Conservation (phyloP, 2,888 invertebrate species). For the Hipparchia semele region DNA sequence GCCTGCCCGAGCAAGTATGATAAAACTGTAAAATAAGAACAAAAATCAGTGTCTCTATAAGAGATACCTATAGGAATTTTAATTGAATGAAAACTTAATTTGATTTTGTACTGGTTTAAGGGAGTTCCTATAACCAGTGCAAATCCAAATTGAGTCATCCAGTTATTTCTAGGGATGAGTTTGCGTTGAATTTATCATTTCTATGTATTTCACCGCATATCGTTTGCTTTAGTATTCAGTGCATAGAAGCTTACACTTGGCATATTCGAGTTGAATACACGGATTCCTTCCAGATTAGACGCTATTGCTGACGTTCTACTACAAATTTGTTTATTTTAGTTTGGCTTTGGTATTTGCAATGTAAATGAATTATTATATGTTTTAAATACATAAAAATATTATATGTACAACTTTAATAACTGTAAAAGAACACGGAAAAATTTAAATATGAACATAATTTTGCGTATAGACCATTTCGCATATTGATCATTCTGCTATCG, state of each 20-base stretch:
- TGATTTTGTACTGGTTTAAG: not conserved
- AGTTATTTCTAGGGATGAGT: slow-evolving; percentile 16
- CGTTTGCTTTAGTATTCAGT: slow-evolving; percentile 39
- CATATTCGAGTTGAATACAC: slow-evolving; percentile 39
- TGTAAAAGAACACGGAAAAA: too few relatives aligned
- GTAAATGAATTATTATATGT: slow-evolving; percentile 11
- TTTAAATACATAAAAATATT: not conserved
- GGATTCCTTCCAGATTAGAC: slow-evolving; percentile 40
- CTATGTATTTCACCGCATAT: slow-evolving; percentile 29
- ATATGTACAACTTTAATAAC: too few relatives aligned
- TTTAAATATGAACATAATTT: too few relatives aligned
- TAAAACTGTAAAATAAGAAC: too few relatives aligned
- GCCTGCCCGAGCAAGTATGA: too few relatives aligned
- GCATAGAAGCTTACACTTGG: slow-evolving; percentile 38
- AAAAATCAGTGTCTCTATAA: too few relatives aligned
- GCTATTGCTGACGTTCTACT: slow-evolving; percentile 28
- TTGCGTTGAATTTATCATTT: slow-evolving; percentile 15
- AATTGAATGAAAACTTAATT: too few relatives aligned
- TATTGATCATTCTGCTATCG: too few relatives aligned
- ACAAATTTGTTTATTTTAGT: slow-evolving; percentile 14
- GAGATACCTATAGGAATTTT: too few relatives aligned
- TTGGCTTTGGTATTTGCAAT: slow-evolving; percentile 10
- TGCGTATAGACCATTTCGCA: too few relatives aligned
- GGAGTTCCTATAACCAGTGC: not conserved
- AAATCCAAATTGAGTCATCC: not conserved